Base-by-base conservation (phyloP, 2,113 vertebrate genomes). In the Entomyzon cyanotis region DNA sequence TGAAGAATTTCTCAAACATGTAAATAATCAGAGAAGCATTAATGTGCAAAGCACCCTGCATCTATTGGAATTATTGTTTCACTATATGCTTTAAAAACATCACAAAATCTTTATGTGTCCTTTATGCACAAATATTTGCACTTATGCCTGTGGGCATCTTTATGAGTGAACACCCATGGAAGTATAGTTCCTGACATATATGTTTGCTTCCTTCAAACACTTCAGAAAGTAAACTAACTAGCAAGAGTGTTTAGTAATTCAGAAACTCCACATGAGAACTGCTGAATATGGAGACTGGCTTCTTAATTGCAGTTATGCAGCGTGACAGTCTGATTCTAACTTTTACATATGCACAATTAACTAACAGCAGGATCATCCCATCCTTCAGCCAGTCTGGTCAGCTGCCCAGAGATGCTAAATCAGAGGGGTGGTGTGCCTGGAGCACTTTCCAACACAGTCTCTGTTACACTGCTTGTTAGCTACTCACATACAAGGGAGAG, bases 371-470 rank as follows among this genome's bases (percentile, higher is more conserved):
- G 95, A 91, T 73, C 74, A 87, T 85, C 42, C 55, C 55, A 77
- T 97, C 90, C 85, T 97, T 95, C 85, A 96, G 88, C 95, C 85
- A 95, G 85, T 77, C 94, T 97, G 95, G 88, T 97, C 92, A 96
- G 92, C 52, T 96, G 92, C 96, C 94, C 92, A 93, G 94, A 97
- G 90, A 94, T 93, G 83, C 83, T 95, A 90, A 92, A 94, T 86
- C 92, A 93, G 88, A 91, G 67, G 83, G 92, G 71, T 93, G 83
- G 79, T 93, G 47, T 74, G 90, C 90, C 76, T 83, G 79, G 71
- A 94, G 85, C 82, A 93, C 82, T 93, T 87, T 88, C 92, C 71
- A 94, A 76, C 71, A 70, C 82, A 42, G 35, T 60, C 59, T 83
- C 71, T 76, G 49, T 83, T 93, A 58, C 49, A 47, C 1, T 86